Evolutionary conservation across 1,140 invertebrate genomes (phyloP).

Genomic region (Drosophila neocordata): DNA sequence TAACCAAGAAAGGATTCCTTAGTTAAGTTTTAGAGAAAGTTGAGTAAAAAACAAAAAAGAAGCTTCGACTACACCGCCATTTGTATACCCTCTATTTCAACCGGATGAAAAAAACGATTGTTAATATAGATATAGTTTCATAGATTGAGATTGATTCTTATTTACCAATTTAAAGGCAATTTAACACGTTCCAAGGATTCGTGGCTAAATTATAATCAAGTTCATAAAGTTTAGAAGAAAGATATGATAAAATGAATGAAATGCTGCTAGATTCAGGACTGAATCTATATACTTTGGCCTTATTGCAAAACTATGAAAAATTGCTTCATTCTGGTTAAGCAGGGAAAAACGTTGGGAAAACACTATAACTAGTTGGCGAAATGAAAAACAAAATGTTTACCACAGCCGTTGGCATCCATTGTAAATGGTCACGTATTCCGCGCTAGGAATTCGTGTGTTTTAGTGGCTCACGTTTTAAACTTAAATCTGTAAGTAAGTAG

Average conservation of each 20-base stretch:
- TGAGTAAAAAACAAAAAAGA: not conserved
- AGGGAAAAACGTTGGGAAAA: constrained; percentile 26
- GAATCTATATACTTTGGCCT: too few species aligned
- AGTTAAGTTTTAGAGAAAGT: constrained; percentile 11
- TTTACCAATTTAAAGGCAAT: too few species aligned
- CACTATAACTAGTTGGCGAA: constrained; percentile 1
- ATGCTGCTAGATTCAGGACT: not conserved
- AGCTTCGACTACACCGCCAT: not conserved
- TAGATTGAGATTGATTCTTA: too few species aligned
- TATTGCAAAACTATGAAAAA: constrained; percentile 20
- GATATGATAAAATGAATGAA: too few species aligned
- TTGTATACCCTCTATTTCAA: constrained; percentile 14
- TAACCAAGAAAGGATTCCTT: constrained; percentile 17
- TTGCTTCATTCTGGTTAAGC: constrained; percentile 32
- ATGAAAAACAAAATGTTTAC: constrained; percentile 28
- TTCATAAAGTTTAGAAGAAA: too few species aligned
- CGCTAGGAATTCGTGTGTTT: constrained; percentile 33
- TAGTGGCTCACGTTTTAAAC: constrained; percentile 25
- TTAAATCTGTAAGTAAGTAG: constrained; percentile 42
- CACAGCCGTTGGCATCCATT: constrained; percentile 22
- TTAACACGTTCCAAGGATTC: too few species aligned
- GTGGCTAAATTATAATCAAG: too few species aligned
- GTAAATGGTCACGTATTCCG: constrained; percentile 67
- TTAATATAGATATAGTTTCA: too few species aligned
- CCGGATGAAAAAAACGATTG: too few species aligned